phyloP scores from a whole-genome alignment of 37 sponge, comb jelly and placozoan genomes.

The Halisarca cf. caerulea region DNA sequence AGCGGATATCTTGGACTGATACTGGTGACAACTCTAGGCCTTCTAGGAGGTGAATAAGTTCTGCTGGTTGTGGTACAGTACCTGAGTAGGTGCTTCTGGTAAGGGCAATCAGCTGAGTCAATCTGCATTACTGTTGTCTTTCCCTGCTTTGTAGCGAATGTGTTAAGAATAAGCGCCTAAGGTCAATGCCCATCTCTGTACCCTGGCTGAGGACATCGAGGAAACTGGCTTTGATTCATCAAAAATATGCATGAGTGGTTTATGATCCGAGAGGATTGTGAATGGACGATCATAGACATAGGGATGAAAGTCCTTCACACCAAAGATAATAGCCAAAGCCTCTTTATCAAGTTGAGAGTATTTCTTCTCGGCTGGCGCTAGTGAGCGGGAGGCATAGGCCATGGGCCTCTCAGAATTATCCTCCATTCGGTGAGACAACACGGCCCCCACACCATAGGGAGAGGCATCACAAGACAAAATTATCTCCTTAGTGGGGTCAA shows the following conservation, averaged over 20 bases:
- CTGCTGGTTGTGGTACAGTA: neutral
- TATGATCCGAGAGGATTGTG: constrained; percentile 20
- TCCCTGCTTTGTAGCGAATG: neutral
- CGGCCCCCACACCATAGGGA: neutral
- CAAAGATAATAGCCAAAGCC: constrained; percentile 17
- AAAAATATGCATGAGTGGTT: constrained; percentile 30
- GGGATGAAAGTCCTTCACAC: constrained; percentile 28
- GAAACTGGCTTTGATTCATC: constrained; percentile 13
- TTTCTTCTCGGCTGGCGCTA: constrained; percentile 10
- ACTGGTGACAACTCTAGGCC: neutral
- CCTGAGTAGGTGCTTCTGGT: neutral
- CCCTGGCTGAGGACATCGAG: neutral
- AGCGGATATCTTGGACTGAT: neutral
- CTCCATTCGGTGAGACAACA: neutral
- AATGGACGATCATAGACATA: constrained; percentile 15
- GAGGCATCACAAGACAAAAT: constrained; percentile 9
- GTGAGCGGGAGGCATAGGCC: neutral
- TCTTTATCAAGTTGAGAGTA: constrained; percentile 30
- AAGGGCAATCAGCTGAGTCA: constrained; percentile 24
- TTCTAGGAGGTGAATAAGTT: neutral
- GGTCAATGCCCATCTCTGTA: constrained; percentile 29
- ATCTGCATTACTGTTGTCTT: constrained; percentile 21
- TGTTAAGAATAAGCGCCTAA: constrained; percentile 26
- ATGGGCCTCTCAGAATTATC: constrained; percentile 5
- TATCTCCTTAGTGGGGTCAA: neutral